Base-by-base conservation (phyloP, 2,113 vertebrate species). In the Murina feae region DNA sequence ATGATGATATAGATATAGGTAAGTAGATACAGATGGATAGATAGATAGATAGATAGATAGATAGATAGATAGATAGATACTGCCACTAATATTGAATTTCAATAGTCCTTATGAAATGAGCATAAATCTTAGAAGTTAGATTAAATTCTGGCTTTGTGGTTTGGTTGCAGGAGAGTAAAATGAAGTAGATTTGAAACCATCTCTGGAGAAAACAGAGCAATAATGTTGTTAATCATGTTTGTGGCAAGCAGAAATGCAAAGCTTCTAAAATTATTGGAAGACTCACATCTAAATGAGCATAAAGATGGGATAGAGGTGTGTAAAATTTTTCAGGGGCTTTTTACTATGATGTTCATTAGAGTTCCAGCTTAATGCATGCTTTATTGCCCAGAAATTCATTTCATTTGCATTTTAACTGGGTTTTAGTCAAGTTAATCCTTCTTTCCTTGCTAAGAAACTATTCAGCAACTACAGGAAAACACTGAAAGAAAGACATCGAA, bases 331-430 rank as follows among this genome's bases (percentile, higher is more conserved):
- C 87, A 84, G 96, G 81, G 95, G 93, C 10, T 89, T 98, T 98
- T 98, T 97, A 96, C 42, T 97, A 80, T 89, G 95, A 75, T 94
- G 39, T 86, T 96, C 84, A 95, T 98, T 97, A 98, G 80, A 58
- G 88, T 96, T 98, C 32, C 94, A 97, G 58, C 8, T 94, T 96
- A 98, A 94, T 95, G 39, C 39, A 80, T 95, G 71, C 63, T 98
- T 98, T 95, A 97, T 98, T 98, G 96, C 90, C 87, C 94, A 97
- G 96, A 97, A 98, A 95, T 97, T 96, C n/a, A 97, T 91, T 94
- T 95, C 2, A 98, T 98, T 98, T 98, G 68, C 97, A 98, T 98
- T 97, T 98, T 98, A 98, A 97, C 94, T 97, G 92, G 71, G 66
- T 97, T 98, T 98, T 96, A 96, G 95, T 66, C 76, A 83, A 96